A percentile compares a stretch with the other conserved stretches of the same genome.
Evolutionary conservation across 1,140 invertebrate genomes (phyloP).

Genomic region (Bombyx mori): ASM3026992v2 NC_085112.1:9152001-9152500

Average conservation of each 20-base stretch:
- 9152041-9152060: too few species aligned
- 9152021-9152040: too few species aligned
- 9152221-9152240: conserved; percentile 34
- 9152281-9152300: conserved; percentile 54
- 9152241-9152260: conserved; percentile 44
- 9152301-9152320: conserved; percentile 62
- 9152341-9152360: conserved; percentile 40
- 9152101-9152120: too few species aligned
- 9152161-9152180: conserved; percentile 13
- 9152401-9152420: conserved; percentile 36
- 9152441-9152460: neutral
- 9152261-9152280: conserved; percentile 61
- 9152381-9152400: conserved; percentile 59
- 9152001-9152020: too few species aligned
- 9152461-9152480: neutral
- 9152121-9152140: too few species aligned
- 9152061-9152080: too few species aligned
- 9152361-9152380: conserved; percentile 30
- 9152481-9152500: neutral
- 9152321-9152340: conserved; percentile 60
- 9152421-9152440: conserved; percentile 6
- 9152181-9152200: conserved; percentile 25
- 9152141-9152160: conserved; percentile 4
- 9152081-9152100: too few species aligned
- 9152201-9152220: conserved; percentile 29